Conservation (phyloP, 2,113 vertebrate species). For the Elephas maximus region DNA sequence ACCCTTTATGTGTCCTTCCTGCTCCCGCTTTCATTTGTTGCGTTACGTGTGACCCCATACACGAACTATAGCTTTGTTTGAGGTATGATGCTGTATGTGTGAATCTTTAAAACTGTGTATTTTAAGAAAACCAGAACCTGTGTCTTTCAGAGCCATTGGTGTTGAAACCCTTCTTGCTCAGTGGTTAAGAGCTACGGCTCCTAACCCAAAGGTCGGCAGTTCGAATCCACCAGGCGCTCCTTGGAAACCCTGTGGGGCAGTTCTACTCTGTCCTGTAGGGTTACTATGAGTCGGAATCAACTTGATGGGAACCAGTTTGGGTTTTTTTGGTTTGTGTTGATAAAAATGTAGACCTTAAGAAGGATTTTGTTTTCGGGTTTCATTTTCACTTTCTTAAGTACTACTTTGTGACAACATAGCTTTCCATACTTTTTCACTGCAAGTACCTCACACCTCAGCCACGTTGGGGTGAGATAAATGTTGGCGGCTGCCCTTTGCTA, state of each 20-base stretch:
- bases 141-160: slow-evolving; percentile 1
- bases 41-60: not conserved
- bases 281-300: no score
- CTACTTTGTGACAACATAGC: not conserved
- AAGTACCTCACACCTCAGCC: not conserved
- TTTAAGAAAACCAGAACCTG: slow-evolving; percentile 10
- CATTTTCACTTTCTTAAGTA: slow-evolving; percentile 17
- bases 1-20: not conserved
- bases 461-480: not conserved
- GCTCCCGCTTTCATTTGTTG: not conserved
- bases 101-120: not conserved
- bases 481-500: not conserved
- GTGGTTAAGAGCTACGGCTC: no score
- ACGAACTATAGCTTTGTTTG: not conserved
- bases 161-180: not conserved
- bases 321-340: not conserved
- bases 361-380: slow-evolving; percentile 41
- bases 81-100: not conserved
- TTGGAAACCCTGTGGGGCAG: no score
- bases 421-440: not conserved
- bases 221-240: no score
- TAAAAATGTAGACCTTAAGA: slow-evolving; percentile 40
- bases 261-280: no score
- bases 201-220: no score
- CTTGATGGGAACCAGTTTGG: no score